Conservation (phyloP, 2,797 vertebrate species). For the Carcharodon carcharias region DNA sequence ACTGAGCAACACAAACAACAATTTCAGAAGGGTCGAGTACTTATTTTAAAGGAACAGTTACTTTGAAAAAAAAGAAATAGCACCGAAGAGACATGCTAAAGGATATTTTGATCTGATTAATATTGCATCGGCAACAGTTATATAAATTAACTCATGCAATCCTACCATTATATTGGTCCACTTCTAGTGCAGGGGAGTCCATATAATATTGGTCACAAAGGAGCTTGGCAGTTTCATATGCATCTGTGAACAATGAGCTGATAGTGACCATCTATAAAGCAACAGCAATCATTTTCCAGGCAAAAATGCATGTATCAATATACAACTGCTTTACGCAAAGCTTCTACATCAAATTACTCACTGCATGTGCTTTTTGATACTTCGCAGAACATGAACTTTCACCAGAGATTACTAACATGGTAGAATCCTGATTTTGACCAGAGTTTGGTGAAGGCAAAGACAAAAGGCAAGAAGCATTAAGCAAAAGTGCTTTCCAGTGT, state of each 20-base stretch:
- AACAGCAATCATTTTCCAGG: background rate
- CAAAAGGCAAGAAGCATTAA: background rate
- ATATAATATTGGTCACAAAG: constrained; percentile 91
- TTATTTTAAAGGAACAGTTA: background rate
- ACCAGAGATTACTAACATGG: background rate
- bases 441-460: too few relatives aligned
- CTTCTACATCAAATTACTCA: background rate
- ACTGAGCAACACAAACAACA: background rate
- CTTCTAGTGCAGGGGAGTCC: constrained; percentile 71
- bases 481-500: background rate
- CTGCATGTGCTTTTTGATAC: background rate
- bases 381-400: background rate
- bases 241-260: constrained; percentile 58
- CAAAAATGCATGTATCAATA: background rate
- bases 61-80: background rate
- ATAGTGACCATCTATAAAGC: background rate
- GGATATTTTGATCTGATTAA: background rate
- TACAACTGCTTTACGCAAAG: background rate
- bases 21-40: background rate
- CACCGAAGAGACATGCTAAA: background rate
- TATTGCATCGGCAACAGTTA: too few relatives aligned
- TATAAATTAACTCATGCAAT: background rate
- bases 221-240: constrained; percentile 83
- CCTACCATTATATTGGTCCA: constrained; percentile 78
- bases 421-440: background rate